Conservation (phyloP, 2,888 invertebrate genomes). For the Odontomyia ornata region DNA sequence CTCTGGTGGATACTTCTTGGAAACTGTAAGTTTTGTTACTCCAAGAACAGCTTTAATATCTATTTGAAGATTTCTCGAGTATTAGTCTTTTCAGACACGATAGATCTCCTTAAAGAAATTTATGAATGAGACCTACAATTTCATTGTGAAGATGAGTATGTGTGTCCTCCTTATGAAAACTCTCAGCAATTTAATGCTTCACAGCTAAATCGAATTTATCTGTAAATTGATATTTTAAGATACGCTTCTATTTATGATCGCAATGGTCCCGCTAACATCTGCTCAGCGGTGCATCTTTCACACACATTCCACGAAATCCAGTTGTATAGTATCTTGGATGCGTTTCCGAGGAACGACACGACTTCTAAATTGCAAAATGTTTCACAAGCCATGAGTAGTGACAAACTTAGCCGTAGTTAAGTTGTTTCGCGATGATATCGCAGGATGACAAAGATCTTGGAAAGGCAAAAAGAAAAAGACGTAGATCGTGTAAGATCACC, state of each 20-base stretch:
- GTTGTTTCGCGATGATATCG: background rate
- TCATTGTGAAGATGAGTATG: background rate
- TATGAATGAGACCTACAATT: no score
- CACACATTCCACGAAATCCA: background rate
- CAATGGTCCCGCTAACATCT: conserved; percentile 20
- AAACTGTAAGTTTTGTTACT: no score
- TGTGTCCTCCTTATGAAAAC: no score
- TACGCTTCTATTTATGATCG: conserved; percentile 41
- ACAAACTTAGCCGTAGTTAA: background rate
- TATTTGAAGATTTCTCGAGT: no score
- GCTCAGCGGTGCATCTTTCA: background rate
- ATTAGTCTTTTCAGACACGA: no score
- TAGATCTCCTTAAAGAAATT: no score
- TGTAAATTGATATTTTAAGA: conserved; percentile 45
- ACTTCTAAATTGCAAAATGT: conserved; percentile 8
- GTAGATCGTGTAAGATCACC: conserved; percentile 17
- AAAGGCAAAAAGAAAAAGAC: background rate
- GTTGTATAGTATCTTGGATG: background rate
- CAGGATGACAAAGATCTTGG: background rate
- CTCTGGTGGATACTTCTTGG: no score
- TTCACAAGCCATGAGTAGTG: conserved; percentile 11
- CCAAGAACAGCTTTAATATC: no score
- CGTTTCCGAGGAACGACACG: conserved; percentile 10
- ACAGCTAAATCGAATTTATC: conserved; percentile 6
- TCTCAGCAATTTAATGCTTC: background rate